Evolutionary conservation across 2,888 invertebrate genomes (phyloP).

Genomic region (Pheosia gnoma): DNA sequence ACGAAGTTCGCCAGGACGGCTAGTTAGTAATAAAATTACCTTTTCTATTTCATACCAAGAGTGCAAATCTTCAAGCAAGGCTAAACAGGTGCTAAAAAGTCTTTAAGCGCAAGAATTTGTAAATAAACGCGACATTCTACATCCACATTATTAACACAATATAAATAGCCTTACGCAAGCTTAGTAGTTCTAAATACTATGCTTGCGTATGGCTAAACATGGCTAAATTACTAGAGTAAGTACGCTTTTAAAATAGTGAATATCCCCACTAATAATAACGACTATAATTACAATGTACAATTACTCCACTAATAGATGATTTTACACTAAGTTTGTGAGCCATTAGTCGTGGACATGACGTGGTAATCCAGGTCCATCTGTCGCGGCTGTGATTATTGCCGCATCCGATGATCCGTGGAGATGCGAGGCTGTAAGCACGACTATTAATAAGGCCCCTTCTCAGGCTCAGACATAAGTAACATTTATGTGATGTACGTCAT

Average conservation of each 20-base stretch:
- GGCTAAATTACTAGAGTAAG: too few species aligned
- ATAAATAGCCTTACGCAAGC: too few species aligned
- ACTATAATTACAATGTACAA: too few species aligned
- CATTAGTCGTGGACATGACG: neutral
- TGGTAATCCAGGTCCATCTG: slow-evolving; percentile 32
- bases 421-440: slow-evolving; percentile 23
- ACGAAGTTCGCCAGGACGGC: too few species aligned
- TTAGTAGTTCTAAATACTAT: too few species aligned
- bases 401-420: slow-evolving; percentile 24
- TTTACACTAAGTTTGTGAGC: neutral
- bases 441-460: slow-evolving; percentile 38
- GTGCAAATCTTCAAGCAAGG: neutral
- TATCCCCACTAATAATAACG: neutral
- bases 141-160: neutral
- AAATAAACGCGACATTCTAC: neutral
- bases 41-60: neutral
- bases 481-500: neutral
- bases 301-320: neutral
- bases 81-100: neutral
- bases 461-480: slow-evolving; percentile 12
- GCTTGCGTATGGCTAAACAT: too few species aligned
- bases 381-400: slow-evolving; percentile 37
- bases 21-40: too few species aligned
- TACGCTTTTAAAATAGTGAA: neutral
- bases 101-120: too few species aligned